phyloP scores from a whole-genome alignment of 2,888 invertebrate genomes.

The Myathropa florea region DNA sequence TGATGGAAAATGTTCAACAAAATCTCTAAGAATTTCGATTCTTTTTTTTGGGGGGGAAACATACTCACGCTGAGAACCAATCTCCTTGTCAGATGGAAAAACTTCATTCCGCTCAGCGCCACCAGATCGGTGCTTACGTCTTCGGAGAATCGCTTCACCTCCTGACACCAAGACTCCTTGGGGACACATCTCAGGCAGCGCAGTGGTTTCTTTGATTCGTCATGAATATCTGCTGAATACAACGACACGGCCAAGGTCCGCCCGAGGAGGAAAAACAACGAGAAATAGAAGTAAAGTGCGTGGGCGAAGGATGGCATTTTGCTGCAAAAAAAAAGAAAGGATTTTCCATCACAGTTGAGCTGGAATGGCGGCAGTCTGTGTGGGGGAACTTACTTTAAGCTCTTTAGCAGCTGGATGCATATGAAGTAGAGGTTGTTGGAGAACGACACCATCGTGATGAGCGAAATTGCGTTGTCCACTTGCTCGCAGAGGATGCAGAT shows the following conservation, averaged over 20 bases:
- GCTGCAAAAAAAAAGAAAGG: slow-evolving; percentile 73
- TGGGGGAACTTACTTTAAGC: slow-evolving; percentile 79
- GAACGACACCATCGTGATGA: slow-evolving; percentile 82
- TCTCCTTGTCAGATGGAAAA: slow-evolving; percentile 79
- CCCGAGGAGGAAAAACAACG: slow-evolving; percentile 82
- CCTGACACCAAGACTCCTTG: slow-evolving; percentile 81
- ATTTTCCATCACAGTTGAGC: neutral
- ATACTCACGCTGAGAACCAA: slow-evolving; percentile 78
- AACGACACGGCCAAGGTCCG: slow-evolving; percentile 83
- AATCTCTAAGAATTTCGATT: neutral
- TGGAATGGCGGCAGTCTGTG: neutral
- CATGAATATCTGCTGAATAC: slow-evolving; percentile 83
- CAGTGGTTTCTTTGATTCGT: slow-evolving; percentile 81
- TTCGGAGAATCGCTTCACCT: slow-evolving; percentile 80
- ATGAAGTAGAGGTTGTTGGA: slow-evolving; percentile 84
- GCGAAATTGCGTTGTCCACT: slow-evolving; percentile 82
- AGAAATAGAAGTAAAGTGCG: slow-evolving; percentile 83
- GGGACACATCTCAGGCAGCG: slow-evolving; percentile 81
- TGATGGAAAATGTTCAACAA: slow-evolving; percentile 72
- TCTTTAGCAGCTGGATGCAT: slow-evolving; percentile 83
- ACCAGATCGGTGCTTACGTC: slow-evolving; percentile 78
- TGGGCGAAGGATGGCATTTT: slow-evolving; percentile 78
- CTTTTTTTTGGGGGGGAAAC: too few species aligned
- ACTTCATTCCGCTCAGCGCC: slow-evolving; percentile 79
- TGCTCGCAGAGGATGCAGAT: slow-evolving; percentile 81